phyloP scores from a whole-genome alignment of 2,888 invertebrate genomes.

The Pandemis corylana region DNA sequence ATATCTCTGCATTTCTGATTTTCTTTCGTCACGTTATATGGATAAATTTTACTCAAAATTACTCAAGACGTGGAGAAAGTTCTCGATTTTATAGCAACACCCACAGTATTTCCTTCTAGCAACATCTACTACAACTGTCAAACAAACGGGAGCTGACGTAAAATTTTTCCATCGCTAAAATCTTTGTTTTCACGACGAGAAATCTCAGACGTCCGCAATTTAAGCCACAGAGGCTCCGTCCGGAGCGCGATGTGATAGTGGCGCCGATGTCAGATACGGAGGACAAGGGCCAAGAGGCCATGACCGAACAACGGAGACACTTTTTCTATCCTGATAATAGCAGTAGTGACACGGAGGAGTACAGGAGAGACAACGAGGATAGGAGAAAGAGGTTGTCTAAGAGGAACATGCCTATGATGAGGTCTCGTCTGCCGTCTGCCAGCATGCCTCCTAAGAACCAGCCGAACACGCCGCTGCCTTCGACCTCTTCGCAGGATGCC shows the following conservation, averaged over 20 bases:
- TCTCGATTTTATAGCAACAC: not conserved
- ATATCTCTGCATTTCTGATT: not conserved
- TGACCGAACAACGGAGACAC: slow-evolving; percentile 70
- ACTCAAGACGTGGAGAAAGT: not conserved
- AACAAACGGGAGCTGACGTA: slow-evolving; percentile 38
- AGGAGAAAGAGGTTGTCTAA: slow-evolving; percentile 85
- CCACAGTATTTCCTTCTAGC: slow-evolving; percentile 5
- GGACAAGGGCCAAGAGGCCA: slow-evolving; percentile 72
- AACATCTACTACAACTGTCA: slow-evolving; percentile 38
- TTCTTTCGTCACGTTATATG: not conserved
- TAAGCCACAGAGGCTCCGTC: slow-evolving; percentile 45
- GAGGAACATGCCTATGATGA: slow-evolving; percentile 68
- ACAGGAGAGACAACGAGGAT: slow-evolving; percentile 87
- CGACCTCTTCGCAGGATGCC: slow-evolving; percentile 65
- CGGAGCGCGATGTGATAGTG: slow-evolving; percentile 76
- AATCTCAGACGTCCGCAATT: slow-evolving; percentile 50
- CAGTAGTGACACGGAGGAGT: slow-evolving; percentile 95
- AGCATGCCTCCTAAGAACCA: slow-evolving; percentile 74
- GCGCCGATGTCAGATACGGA: slow-evolving; percentile 76
- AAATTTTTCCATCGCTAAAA: slow-evolving; percentile 40
- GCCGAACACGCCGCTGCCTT: slow-evolving; percentile 65
- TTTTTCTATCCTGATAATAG: slow-evolving; percentile 88
- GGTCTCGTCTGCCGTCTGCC: slow-evolving; percentile 60
- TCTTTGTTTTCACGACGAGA: slow-evolving; percentile 44
- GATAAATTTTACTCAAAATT: not conserved